These are phyloP conservation scores for Dryobotodes eremita DNA, from an alignment of 2,888 invertebrate genomes.

Conservation along the genomic window DNA sequence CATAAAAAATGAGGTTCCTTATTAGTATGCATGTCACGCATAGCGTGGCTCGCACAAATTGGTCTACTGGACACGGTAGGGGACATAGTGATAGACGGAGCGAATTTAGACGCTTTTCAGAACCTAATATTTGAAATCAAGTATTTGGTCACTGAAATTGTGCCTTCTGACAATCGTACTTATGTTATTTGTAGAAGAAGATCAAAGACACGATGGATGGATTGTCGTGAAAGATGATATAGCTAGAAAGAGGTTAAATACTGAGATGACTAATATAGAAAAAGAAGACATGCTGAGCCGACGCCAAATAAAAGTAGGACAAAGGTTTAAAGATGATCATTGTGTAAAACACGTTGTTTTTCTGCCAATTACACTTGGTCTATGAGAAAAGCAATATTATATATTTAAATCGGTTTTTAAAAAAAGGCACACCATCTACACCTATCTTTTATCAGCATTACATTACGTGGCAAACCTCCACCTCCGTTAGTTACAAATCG, in stretches of 20 bases:
- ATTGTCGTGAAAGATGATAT: background rate
- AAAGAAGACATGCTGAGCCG: background rate
- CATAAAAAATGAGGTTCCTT: slow-evolving; percentile 52
- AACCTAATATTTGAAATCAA: background rate
- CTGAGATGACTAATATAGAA: background rate
- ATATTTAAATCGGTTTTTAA: background rate
- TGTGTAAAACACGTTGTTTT: background rate
- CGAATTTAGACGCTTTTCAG: slow-evolving; percentile 9
- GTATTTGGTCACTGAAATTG: background rate
- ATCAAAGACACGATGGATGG: background rate
- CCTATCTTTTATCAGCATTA: slow-evolving; percentile 9
- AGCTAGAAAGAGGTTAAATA: background rate
- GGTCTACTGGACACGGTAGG: slow-evolving; percentile 57
- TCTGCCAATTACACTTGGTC: too few relatives aligned
- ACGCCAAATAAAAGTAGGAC: background rate
- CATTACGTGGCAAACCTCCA: slow-evolving; percentile 12
- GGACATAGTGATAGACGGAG: slow-evolving; percentile 33
- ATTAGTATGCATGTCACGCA: slow-evolving; percentile 69
- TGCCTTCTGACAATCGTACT: background rate
- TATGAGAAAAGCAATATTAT: background rate
- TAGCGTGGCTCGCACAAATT: slow-evolving; percentile 66
- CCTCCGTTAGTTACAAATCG: slow-evolving; percentile 36
- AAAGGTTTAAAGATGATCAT: background rate
- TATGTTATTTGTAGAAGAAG: background rate
- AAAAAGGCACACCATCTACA: background rate